Conservation (phyloP, 2,888 invertebrate species). For the Ptilodon capucinus region DNA sequence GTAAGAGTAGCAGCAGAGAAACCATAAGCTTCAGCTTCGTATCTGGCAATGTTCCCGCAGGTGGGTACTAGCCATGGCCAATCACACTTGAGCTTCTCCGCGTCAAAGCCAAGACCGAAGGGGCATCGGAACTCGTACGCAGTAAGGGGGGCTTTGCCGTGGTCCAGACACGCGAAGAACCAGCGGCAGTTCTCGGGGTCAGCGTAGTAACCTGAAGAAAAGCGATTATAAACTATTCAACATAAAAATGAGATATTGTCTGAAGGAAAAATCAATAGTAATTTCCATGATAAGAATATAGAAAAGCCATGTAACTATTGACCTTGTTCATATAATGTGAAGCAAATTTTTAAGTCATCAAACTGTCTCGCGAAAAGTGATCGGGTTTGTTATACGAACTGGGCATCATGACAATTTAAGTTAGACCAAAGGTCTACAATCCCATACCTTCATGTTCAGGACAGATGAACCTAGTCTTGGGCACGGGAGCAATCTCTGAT, state of each 20-base stretch:
- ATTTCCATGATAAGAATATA: neutral
- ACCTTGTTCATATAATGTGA: too few relatives aligned
- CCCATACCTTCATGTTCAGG: constrained; percentile 82
- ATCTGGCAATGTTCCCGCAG: constrained; percentile 81
- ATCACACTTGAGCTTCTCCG: constrained; percentile 86
- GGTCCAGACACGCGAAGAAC: constrained; percentile 92
- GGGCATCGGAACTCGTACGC: constrained; percentile 93
- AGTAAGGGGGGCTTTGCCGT: constrained; percentile 83
- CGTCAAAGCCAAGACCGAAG: constrained; percentile 90
- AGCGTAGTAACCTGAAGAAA: constrained; percentile 86
- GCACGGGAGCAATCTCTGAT: constrained; percentile 90
- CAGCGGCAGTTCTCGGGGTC: constrained; percentile 92
- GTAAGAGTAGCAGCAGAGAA: constrained; percentile 67
- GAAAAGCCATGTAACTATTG: constrained; percentile 4
- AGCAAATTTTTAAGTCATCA: too few relatives aligned
- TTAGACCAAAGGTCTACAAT: too few relatives aligned
- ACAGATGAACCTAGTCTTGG: constrained; percentile 85
- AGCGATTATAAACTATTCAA: neutral
- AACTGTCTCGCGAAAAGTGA: too few relatives aligned
- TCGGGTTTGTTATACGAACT: too few relatives aligned
- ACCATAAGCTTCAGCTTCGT: constrained; percentile 77
- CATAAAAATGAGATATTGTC: too few relatives aligned
- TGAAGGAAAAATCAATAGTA: too few relatives aligned
- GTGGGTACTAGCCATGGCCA: constrained; percentile 90
- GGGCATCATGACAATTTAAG: too few relatives aligned